Evolutionary conservation across 2,797 vertebrate genomes (phyloP).

Genomic region (Aselliscus stoliczkanus): DNA sequence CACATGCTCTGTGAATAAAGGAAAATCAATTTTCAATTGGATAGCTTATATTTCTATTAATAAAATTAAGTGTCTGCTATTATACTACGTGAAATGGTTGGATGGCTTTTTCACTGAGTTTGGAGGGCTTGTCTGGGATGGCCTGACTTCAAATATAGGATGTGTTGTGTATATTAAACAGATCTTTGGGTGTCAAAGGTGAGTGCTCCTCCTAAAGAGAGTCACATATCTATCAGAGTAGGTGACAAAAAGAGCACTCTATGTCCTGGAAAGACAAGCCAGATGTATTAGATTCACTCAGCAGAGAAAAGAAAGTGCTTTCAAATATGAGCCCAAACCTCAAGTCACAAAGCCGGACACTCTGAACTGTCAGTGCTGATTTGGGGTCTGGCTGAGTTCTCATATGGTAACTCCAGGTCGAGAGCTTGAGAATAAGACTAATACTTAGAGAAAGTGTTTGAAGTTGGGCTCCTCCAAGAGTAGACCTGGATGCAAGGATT

Average conservation of each 20-base stretch:
- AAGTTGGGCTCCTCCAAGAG: neutral
- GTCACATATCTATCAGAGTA: neutral
- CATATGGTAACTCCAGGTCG: neutral
- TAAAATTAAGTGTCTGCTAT: constrained; percentile 10
- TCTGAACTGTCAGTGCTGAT: neutral
- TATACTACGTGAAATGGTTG: neutral
- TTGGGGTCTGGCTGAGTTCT: neutral
- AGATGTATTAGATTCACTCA: neutral
- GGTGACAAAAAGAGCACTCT: neutral
- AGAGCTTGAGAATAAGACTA: neutral
- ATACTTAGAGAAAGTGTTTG: neutral
- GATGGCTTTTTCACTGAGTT: neutral
- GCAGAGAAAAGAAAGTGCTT: neutral
- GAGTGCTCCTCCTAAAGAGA: neutral
- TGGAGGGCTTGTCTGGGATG: neutral
- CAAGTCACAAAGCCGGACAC: neutral
- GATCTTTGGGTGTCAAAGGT: neutral
- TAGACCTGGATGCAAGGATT: neutral
- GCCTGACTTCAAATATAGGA: neutral
- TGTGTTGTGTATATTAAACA: neutral
- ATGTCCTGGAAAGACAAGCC: neutral
- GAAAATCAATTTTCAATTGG: neutral
- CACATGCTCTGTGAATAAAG: neutral
- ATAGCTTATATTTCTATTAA: neutral
- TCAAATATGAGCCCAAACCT: neutral